phyloP scores from a whole-genome alignment of 1,140 invertebrate genomes.

The Macrocentrus cingulum region DNA sequence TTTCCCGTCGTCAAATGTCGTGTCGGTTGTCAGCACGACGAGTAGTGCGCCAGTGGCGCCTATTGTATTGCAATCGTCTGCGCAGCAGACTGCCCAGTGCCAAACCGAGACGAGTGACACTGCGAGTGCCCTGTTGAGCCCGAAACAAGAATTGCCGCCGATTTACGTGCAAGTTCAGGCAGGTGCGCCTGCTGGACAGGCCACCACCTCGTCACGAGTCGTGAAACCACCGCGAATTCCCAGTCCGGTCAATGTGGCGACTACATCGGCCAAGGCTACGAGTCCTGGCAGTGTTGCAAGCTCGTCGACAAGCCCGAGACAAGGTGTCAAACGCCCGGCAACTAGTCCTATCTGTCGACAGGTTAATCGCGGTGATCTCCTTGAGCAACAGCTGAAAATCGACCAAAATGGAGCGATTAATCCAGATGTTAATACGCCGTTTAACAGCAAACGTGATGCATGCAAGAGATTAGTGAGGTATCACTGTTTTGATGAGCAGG shows the following conservation, averaged over 20 bases:
- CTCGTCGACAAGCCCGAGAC: slow-evolving; percentile 40
- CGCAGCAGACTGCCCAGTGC: slow-evolving; percentile 50
- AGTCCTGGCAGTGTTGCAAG: slow-evolving; percentile 38
- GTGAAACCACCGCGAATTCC: slow-evolving; percentile 42
- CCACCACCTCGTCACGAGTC: slow-evolving; percentile 47
- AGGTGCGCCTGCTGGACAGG: slow-evolving; percentile 42
- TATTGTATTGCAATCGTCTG: slow-evolving; percentile 2
- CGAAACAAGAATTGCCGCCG: slow-evolving; percentile 48
- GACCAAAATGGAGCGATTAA: slow-evolving; percentile 78
- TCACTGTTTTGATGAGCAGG: slow-evolving; percentile 77
- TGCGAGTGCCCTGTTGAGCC: slow-evolving; percentile 42
- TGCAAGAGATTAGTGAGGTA: slow-evolving; percentile 78
- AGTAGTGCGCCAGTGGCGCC: not conserved
- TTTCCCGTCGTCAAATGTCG: slow-evolving; percentile 29
- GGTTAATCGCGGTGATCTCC: slow-evolving; percentile 52
- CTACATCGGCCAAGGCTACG: slow-evolving; percentile 33
- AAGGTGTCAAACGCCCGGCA: slow-evolving; percentile 50
- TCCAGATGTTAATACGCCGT: slow-evolving; percentile 77
- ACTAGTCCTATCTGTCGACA: slow-evolving; percentile 51
- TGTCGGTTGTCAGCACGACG: slow-evolving; percentile 20
- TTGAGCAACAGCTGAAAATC: slow-evolving; percentile 75
- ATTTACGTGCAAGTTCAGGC: slow-evolving; percentile 44
- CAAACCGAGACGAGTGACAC: slow-evolving; percentile 51
- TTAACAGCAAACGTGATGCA: slow-evolving; percentile 73
- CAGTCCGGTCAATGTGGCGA: not conserved